Evolutionary conservation across 2,888 invertebrate species (phyloP), one percentile per base, ranked within the genome.

Genomic region (Aspidiotus rigidus): DNA sequence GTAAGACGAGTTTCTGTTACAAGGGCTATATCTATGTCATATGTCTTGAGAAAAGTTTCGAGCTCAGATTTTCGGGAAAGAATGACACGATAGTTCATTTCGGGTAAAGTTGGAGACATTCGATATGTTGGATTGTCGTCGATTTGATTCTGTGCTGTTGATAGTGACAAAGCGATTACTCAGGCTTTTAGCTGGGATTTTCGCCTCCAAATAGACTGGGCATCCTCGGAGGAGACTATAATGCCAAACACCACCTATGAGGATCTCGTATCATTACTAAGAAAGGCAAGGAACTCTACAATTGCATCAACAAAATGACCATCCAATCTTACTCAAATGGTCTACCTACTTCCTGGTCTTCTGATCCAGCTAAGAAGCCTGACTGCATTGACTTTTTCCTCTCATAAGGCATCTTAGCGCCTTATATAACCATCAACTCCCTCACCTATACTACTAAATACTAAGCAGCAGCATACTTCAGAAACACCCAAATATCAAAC

Each of bases 21-120:
- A n/a, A 49, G 49, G n/a, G 49, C 49, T 11, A 49, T 49, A 49
- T 49, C 49, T 49, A 49, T 49, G 49, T 49, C 49, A 13, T 49
- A 2, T 49, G 49, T 49, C 10, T 49, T 49, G n/a, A n/a, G 49
- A 49, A 49, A 49, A n/a, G 10, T 49, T 49, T 11, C 49, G n/a
- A 49, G 49, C 49, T 49, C 49, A 11, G 49, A n/a, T n/a, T 49
- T 49, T 11, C 6, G 49, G 6, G 49, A 49, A 13, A 49, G n/a
- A n/a, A 49, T 49, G 6, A 2, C 28, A 49, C 6, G 28, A 28
- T 28, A 28, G 28, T 28, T 5, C 28, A 5, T 28, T 28, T 28
- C 28, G 28, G 28, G 28, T 28, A 28, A 5, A 28, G 28, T 28
- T 28, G 28, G 28, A 28, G 28, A 28, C 28, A 28, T 28, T 28